Evolutionary conservation across 2,113 vertebrate species (phyloP).

Genomic region (Pithys albifrons): DNA sequence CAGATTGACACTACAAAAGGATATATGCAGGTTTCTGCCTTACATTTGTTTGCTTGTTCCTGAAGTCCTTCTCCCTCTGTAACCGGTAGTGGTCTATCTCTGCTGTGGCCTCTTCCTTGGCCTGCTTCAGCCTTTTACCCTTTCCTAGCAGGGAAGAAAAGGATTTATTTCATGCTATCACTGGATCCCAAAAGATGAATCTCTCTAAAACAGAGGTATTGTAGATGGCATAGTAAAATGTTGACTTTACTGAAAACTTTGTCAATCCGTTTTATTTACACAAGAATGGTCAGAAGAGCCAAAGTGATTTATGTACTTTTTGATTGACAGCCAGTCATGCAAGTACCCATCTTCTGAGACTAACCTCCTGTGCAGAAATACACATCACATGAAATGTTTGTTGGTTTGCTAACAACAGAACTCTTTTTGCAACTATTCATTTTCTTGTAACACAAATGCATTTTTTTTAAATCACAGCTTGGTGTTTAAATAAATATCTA

Average conservation of each 20-base stretch:
- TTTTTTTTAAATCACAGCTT: slow-evolving; percentile 11
- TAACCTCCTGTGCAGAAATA: not conserved
- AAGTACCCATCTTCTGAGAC: not conserved
- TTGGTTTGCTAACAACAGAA: not conserved
- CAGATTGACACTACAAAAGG: not conserved
- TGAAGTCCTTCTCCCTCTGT: slow-evolving; percentile 75
- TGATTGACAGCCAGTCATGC: not conserved
- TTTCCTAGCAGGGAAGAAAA: slow-evolving; percentile 68
- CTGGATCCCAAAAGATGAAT: not conserved
- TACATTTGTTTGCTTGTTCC: slow-evolving; percentile 73
- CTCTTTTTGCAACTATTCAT: not conserved
- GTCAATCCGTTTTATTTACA: not conserved
- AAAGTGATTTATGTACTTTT: not conserved
- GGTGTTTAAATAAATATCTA: slow-evolving; percentile 57
- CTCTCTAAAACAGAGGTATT: not conserved
- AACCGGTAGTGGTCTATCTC: slow-evolving; percentile 77
- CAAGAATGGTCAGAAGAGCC: not conserved
- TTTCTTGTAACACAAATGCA: not conserved
- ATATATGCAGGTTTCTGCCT: not conserved
- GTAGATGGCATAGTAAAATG: not conserved
- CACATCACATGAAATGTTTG: not conserved
- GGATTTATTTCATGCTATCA: not conserved
- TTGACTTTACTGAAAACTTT: not conserved
- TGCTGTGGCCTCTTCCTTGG: slow-evolving; percentile 77
- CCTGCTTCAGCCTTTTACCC: slow-evolving; percentile 75